Base-by-base conservation (phyloP, 2,113 vertebrate species). In the Anguilla rostrata region DNA sequence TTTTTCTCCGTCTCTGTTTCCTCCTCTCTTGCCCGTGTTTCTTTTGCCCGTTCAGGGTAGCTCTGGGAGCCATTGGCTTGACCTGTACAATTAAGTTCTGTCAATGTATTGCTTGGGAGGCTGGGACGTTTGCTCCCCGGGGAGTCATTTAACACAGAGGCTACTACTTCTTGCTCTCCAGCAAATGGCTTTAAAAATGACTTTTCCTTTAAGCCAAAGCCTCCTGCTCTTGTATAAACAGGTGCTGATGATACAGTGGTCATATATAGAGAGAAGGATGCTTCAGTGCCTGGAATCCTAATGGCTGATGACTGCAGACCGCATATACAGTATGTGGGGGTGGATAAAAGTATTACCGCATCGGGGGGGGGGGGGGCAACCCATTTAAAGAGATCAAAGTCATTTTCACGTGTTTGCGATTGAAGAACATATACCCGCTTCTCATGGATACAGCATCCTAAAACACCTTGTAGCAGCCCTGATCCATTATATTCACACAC, bases 181-280 rank as follows among this genome's bases (percentile, higher is more conserved):
- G 82, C 71, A 87, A 84, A 87, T 84, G 16, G 78, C 83, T 87
- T 57, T 87, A 40, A 87, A 90, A 90, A 90, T 53, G 43, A 80
- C 9, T 80, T 39, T 39, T 88, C 86, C 86, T 87, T 49, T 49
- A 84, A 87, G 88, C 85, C 43, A 83, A 88, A 85, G 87, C 89
- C 84, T 88, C 87, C 81, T 90, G 90, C 88, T 89, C 91, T 92
- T 90, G 92, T 89, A 83, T 92, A 89, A 94, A 91, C 90, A 91
- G 93, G 93, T 92, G 90, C 90, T 91, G 89, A 95, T 93, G 93
- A 93, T 90, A 93, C 91, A 22, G 60, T 26, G 22, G 60, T 92
- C 91, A 92, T 91, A 91, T 93, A 92, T 92, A 91, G 87, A 91
- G 80, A 90, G 89, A 91, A 78, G 89, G 89, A 91, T 83, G 91